Evolutionary conservation across 2,888 invertebrate genomes (phyloP).

Genomic region (Brachyopa scutellaris): DNA sequence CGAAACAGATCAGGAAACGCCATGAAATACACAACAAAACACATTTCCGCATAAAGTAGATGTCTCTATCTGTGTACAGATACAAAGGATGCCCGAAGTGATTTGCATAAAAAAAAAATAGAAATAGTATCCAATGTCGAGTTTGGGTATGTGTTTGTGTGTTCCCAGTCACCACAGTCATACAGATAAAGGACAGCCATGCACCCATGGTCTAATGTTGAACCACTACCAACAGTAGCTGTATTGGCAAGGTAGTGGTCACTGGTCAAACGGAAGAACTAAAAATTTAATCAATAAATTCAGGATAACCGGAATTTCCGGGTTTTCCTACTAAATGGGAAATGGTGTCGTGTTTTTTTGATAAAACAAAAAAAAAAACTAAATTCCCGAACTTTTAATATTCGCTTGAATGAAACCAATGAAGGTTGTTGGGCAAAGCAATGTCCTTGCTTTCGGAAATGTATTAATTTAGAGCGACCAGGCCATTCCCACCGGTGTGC

Average conservation of each 20-base stretch:
- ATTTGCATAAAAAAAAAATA: not conserved
- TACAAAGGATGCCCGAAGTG: too few species aligned
- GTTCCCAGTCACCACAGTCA: too few species aligned
- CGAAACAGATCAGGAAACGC: too few species aligned
- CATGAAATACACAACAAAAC: too few species aligned
- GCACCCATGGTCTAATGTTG: not conserved
- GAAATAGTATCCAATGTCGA: not conserved
- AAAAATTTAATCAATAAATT: slow-evolving; percentile 41
- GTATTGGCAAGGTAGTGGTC: slow-evolving; percentile 7
- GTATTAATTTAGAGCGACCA: not conserved
- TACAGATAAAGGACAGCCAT: not conserved
- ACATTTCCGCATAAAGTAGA: too few species aligned
- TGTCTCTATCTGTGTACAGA: too few species aligned
- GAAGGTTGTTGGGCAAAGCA: not conserved
- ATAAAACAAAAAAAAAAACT: too few species aligned
- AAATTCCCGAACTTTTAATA: too few species aligned
- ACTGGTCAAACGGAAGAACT: slow-evolving; percentile 12
- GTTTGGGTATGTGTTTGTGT: too few species aligned
- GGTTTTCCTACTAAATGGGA: not conserved
- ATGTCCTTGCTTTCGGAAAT: slow-evolving; percentile 8
- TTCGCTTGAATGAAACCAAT: too few species aligned
- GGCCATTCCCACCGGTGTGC: too few species aligned
- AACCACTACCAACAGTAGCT: slow-evolving; percentile 4
- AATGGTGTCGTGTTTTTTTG: not conserved
- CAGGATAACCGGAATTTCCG: slow-evolving; percentile 31